Base-by-base conservation (phyloP, 2,113 vertebrate genomes). In the Cairina moschata region DNA sequence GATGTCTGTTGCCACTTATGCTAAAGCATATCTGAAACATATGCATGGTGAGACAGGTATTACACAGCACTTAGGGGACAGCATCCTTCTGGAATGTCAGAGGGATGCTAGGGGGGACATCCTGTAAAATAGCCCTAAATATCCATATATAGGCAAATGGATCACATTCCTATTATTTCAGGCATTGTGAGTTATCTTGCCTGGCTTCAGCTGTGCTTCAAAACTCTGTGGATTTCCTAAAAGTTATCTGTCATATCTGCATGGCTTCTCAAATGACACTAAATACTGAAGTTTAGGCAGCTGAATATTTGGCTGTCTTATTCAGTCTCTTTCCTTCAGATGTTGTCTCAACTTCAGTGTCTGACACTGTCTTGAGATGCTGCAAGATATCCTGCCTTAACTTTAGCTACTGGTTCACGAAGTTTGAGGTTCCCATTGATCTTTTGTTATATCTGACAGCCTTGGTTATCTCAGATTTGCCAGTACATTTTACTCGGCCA, bases 81-180 rank as follows among this genome's bases (percentile, higher is more conserved):
- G 66, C 40, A 10, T 50, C 77, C 66, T 94, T 86, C 90, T 94
- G 81, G 87, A 91, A 54, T 68, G 74, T 94, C 87, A 91, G 84
- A 75, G 87, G 90, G 87, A 91, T 58, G 29, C 52, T 60, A 95
- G 87, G 74, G 68, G 63, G 67, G 87, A 87, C 56, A 84, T 46
- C 55, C 69, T 84, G 62, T 82, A 84, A 93, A 95, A 92, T 80
- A 96, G 59, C 44, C 9, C 36, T 25, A 65, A 46, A 85, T 90
- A 17, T 60, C 62, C 90, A 4, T 28, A 15, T 52, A 29, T 26
- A 65, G 76, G 54, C 23, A 83, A 83, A 56, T 52, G 1, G 42
- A 67, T 77, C 34, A 31, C 20, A 42, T 40, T 15, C 18, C 8
- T 59, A 42, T 71, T 91, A 32, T 81, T 87, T 88, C 20, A 44